Conservation (phyloP, 35 echinoderm and acorn worm genomes). For the Anneissia japonica region DNA sequence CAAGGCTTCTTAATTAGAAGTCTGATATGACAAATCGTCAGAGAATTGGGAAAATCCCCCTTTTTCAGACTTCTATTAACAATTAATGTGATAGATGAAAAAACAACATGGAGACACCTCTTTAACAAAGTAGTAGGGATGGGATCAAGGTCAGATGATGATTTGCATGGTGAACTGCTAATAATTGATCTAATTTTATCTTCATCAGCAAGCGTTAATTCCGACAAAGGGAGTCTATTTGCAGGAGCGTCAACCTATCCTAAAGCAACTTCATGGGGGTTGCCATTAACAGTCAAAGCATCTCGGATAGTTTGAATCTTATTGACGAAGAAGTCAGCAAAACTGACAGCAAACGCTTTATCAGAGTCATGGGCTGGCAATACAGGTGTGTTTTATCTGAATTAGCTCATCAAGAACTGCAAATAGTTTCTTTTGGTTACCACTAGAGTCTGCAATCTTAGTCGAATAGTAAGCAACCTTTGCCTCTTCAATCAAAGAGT, state of each 20-base stretch:
- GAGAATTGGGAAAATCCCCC: not conserved
- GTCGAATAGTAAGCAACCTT: conserved; percentile 28
- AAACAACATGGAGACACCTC: conserved; percentile 3
- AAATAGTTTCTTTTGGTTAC: conserved; percentile 47
- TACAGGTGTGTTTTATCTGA: not conserved
- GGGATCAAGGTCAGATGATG: not conserved
- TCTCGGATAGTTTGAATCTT: not conserved
- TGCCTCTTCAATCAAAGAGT: not conserved
- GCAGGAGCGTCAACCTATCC: no score
- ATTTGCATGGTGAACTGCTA: no score
- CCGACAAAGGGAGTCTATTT: not conserved
- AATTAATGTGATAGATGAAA: not conserved
- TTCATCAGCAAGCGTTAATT: no score
- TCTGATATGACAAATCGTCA: not conserved
- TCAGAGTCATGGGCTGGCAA: conserved; percentile 5
- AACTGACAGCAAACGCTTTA: not conserved
- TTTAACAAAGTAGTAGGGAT: conserved; percentile 17
- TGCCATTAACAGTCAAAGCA: not conserved
- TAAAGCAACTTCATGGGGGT: not conserved
- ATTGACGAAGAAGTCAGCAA: conserved; percentile 2
- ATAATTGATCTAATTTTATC: no score
- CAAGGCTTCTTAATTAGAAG: conserved; percentile 36
- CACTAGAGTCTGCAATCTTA: not conserved
- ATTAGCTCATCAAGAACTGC: conserved; percentile 26
- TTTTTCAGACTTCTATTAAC: not conserved